These are phyloP conservation scores for Diorhabda carinulata DNA, from an alignment of 1,140 invertebrate genomes.

Conservation along the genomic window DNA sequence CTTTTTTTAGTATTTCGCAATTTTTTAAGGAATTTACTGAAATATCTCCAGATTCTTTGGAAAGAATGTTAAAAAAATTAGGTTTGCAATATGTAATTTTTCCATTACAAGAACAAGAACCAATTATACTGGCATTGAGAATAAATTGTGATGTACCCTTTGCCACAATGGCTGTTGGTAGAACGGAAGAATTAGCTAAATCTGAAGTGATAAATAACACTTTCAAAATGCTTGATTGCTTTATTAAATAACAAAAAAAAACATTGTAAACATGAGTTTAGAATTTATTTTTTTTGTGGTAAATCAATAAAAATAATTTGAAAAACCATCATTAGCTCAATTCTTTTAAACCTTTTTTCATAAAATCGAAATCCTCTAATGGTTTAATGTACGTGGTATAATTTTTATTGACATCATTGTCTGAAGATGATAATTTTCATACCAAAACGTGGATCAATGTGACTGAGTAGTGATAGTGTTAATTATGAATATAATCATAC, in stretches of 20 bases:
- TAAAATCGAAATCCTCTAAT: too few relatives aligned
- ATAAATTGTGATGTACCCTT: constrained; percentile 35
- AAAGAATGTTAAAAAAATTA: constrained; percentile 29
- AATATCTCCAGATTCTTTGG: constrained; percentile 26
- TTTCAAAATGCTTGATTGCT: constrained; percentile 23
- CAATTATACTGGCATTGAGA: constrained; percentile 23
- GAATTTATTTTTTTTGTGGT: constrained; percentile 3
- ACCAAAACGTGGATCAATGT: too few relatives aligned
- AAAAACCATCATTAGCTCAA: too few relatives aligned
- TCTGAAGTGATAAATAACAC: constrained; percentile 17
- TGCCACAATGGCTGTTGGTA: constrained; percentile 26
- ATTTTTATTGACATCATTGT: too few relatives aligned
- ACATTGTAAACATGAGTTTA: background rate
- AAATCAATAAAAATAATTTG: background rate
- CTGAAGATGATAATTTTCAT: too few relatives aligned
- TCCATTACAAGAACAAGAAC: constrained; percentile 24
- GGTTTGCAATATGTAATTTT: constrained; percentile 28
- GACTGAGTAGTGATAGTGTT: too few relatives aligned
- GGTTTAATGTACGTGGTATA: too few relatives aligned
- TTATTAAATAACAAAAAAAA: background rate
- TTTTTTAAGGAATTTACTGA: constrained; percentile 29
- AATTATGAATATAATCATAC: too few relatives aligned
- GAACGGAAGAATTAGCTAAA: constrained; percentile 23
- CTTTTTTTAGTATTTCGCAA: too few relatives aligned
- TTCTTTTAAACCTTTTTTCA: too few relatives aligned